A percentile compares a stretch with the other conserved stretches of the same genome.
Evolutionary conservation across 2,113 vertebrate genomes (phyloP).

Genomic region (Clinocottus analis): DNA sequence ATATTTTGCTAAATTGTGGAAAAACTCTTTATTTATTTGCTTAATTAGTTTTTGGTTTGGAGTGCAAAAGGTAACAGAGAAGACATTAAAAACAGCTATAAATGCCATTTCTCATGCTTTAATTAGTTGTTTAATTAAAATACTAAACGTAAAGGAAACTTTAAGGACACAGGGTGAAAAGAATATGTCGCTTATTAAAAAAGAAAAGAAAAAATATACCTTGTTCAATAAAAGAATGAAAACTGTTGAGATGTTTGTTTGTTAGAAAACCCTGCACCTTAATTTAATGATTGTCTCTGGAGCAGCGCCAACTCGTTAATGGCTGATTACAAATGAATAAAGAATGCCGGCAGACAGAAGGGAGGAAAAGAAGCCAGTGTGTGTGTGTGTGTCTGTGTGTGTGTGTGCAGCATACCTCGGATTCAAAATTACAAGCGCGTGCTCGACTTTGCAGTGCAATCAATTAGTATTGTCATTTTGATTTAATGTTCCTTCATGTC

Average conservation of each 20-base stretch:
- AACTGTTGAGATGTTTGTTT: not conserved
- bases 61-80: not conserved
- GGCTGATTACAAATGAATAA: constrained; percentile 21
- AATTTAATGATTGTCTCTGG: constrained; percentile 44
- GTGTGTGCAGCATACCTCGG: too few relatives aligned
- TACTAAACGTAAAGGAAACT: not conserved
- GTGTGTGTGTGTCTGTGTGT: not conserved
- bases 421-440: not conserved
- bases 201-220: not conserved
- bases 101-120: not conserved
- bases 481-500: not conserved
- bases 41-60: not conserved
- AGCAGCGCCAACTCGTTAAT: constrained; percentile 42
- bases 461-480: not conserved
- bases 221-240: not conserved
- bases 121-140: not conserved
- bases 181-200: not conserved
- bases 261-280: constrained; percentile 10
- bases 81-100: not conserved
- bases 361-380: not conserved
- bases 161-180: not conserved
- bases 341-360: not conserved
- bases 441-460: not conserved
- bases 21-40: not conserved
- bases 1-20: not conserved